Evolutionary conservation across 2,888 invertebrate genomes (phyloP).

Genomic region (Agrilus cyanescens): DNA sequence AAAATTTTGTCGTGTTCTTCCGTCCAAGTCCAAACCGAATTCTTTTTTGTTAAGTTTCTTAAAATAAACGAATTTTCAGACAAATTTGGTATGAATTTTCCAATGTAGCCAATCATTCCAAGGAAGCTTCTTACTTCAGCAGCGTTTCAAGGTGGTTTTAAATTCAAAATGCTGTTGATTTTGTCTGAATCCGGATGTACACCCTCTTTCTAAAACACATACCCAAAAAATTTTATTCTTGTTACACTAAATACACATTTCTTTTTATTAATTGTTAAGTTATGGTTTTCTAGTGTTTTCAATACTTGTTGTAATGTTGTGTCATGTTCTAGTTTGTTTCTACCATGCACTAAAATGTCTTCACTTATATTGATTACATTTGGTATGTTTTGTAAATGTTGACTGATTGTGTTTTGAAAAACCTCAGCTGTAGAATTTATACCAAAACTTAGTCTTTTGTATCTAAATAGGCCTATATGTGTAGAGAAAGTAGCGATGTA

Average conservation of each 20-base stretch:
- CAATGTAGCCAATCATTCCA: slow-evolving; percentile 23
- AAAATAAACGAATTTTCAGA: slow-evolving; percentile 6
- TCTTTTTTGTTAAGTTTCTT: slow-evolving; percentile 5
- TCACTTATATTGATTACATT: slow-evolving; percentile 28
- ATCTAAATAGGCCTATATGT: slow-evolving; percentile 25
- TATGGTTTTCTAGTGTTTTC: slow-evolving; percentile 14
- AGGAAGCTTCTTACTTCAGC: slow-evolving; percentile 20
- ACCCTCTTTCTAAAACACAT: slow-evolving; percentile 18
- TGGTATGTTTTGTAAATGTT: slow-evolving; percentile 23
- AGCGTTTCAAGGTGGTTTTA: slow-evolving; percentile 16
- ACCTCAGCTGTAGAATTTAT: slow-evolving; percentile 32
- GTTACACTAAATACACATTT: slow-evolving; percentile 22
- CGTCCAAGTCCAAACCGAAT: slow-evolving; percentile 6
- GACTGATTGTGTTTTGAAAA: slow-evolving; percentile 29
- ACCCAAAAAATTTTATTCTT: slow-evolving; percentile 22
- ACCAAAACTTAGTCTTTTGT: slow-evolving; percentile 28
- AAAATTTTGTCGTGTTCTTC: slow-evolving; percentile 3
- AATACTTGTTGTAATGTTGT: slow-evolving; percentile 18
- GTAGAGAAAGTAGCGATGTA: slow-evolving; percentile 30
- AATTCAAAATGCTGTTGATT: slow-evolving; percentile 17
- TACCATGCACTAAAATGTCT: slow-evolving; percentile 28
- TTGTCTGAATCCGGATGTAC: slow-evolving; percentile 21
- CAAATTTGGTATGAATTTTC: slow-evolving; percentile 11
- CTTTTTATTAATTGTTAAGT: slow-evolving; percentile 20
- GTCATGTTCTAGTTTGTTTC: slow-evolving; percentile 21